Conservation (phyloP, 23 tunicate genomes). For the Ascidia mentula region DNA sequence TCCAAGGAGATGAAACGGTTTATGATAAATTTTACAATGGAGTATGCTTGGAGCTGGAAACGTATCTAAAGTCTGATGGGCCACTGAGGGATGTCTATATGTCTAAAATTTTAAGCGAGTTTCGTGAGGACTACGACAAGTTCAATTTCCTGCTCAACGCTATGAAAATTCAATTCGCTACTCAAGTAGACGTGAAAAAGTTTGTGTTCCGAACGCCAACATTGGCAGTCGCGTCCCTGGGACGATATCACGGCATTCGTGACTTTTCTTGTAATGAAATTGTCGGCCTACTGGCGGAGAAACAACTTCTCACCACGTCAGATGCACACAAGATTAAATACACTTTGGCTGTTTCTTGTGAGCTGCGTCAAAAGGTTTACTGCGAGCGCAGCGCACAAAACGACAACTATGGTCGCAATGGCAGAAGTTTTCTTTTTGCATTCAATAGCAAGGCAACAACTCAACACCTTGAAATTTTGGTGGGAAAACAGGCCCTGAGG, state of each 20-base stretch:
- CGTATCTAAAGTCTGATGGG: background rate
- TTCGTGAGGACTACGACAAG: background rate
- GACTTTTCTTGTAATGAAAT: background rate
- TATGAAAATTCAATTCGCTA: background rate
- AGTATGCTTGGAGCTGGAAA: background rate
- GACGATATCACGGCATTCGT: conserved; percentile 4
- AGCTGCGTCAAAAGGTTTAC: background rate
- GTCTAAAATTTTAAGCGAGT: background rate
- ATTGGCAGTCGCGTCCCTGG: conserved; percentile 3
- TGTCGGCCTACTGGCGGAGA: background rate
- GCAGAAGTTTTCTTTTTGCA: background rate
- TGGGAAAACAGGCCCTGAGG: background rate
- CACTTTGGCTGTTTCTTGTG: background rate
- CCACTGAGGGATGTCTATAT: background rate
- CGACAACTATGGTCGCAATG: background rate
- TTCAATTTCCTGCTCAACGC: background rate
- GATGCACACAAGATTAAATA: background rate
- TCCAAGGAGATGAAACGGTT: conserved; percentile 17
- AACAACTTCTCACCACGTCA: background rate
- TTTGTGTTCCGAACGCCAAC: conserved; percentile 6
- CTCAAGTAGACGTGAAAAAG: background rate
- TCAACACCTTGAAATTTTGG: background rate
- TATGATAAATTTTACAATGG: conserved; percentile 19
- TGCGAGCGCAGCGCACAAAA: background rate
- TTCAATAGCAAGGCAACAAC: background rate